These are phyloP conservation scores for Leptinotarsa rubiginosa DNA, from an alignment of 2,888 invertebrate species.

Conservation along the genomic window DNA sequence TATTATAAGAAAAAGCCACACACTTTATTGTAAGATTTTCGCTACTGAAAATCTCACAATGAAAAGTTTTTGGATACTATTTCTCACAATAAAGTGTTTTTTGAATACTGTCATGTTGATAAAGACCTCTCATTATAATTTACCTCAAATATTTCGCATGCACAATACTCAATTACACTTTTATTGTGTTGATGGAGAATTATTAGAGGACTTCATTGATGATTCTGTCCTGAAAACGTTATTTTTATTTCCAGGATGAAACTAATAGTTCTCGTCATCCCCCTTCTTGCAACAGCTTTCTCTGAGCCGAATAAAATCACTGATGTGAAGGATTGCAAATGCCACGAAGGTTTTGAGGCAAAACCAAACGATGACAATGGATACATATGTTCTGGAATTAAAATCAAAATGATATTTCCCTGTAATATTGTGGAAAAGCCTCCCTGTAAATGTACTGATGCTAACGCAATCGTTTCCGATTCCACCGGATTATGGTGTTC, in stretches of 20 bases:
- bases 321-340: constrained; percentile 36
- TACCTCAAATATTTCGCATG: too few relatives aligned
- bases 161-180: too few relatives aligned
- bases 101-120: too few relatives aligned
- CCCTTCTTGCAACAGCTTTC: background rate
- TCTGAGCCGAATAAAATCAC: constrained; percentile 16
- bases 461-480: constrained; percentile 34
- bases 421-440: constrained; percentile 38
- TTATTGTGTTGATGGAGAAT: too few relatives aligned
- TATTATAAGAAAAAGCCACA: too few relatives aligned
- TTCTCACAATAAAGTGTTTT: too few relatives aligned
- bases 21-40: too few relatives aligned
- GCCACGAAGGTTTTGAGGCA: constrained; percentile 31
- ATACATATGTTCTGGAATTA: constrained; percentile 43
- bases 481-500: constrained; percentile 39
- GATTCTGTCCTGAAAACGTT: too few relatives aligned
- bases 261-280: background rate
- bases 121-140: too few relatives aligned
- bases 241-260: constrained; percentile 3
- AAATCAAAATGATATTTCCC: constrained; percentile 24
- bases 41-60: too few relatives aligned
- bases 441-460: constrained; percentile 35
- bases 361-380: constrained; percentile 15
- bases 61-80: too few relatives aligned
- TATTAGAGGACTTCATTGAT: too few relatives aligned